Conservation (phyloP, 2,797 vertebrate species). For the Propithecus deckenii region DNA sequence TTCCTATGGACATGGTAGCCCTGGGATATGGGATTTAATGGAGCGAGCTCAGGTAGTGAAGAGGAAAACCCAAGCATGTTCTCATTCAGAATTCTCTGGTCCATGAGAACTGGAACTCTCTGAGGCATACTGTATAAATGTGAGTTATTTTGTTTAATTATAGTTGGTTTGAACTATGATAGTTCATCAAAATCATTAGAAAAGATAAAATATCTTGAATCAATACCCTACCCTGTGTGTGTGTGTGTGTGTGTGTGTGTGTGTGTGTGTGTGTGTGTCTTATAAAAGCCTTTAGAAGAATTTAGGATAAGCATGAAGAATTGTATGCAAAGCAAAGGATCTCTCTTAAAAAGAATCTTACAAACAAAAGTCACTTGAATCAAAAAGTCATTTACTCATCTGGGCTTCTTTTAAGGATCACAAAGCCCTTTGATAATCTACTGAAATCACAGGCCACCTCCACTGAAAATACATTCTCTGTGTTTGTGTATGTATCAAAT, state of each 20-base stretch:
- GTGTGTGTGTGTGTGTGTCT: too few relatives aligned
- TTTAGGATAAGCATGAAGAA: neutral
- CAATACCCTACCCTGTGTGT: neutral
- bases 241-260: neutral
- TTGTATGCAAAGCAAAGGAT: neutral
- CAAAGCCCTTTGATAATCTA: neutral
- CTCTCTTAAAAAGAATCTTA: neutral
- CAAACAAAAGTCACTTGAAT: neutral
- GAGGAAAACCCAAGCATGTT: neutral
- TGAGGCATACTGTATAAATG: too few relatives aligned
- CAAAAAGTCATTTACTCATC: neutral
- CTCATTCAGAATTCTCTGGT: neutral
- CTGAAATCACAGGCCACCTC: neutral
- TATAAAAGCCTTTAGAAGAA: neutral
- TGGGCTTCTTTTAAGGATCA: neutral
- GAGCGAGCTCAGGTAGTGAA: neutral
- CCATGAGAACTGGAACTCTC: neutral
- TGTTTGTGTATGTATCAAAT: neutral
- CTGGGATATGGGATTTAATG: neutral
- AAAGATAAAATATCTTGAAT: neutral
- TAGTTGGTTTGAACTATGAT: neutral
- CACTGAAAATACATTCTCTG: neutral
- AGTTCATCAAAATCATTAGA: neutral
- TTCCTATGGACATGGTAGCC: neutral
- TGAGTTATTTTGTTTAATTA: neutral